Percentiles rank a stretch among this genome's conserved stretches.
Evolutionary conservation across 1,140 invertebrate species (phyloP).

Genomic region (Achatina immaculata): DNA sequence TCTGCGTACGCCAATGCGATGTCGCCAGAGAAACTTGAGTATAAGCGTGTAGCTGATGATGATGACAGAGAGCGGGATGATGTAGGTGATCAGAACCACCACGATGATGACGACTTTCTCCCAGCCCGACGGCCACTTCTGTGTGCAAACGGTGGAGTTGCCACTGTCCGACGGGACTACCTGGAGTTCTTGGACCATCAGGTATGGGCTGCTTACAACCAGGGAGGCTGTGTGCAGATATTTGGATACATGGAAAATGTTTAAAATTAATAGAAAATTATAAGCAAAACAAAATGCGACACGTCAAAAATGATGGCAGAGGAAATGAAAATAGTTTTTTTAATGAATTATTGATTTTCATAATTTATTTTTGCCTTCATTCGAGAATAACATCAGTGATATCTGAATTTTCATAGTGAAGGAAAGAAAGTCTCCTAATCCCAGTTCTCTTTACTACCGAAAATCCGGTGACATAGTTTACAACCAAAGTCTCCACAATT

Average conservation of each 20-base stretch:
- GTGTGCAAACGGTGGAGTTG: slow-evolving; percentile 32
- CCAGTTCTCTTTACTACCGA: too few species aligned
- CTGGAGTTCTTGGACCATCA: slow-evolving; percentile 45
- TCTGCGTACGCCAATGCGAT: slow-evolving; percentile 31
- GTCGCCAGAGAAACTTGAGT: slow-evolving; percentile 49
- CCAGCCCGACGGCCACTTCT: slow-evolving; percentile 44
- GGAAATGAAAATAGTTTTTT: too few species aligned
- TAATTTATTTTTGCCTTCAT: too few species aligned
- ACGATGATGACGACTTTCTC: slow-evolving; percentile 49
- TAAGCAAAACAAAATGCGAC: too few species aligned
- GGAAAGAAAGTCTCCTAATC: too few species aligned
- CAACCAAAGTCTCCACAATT: too few species aligned
- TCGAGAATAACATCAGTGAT: too few species aligned
- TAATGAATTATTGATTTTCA: too few species aligned
- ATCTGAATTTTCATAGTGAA: too few species aligned
- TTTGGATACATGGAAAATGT: background rate
- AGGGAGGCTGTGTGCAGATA: slow-evolving; percentile 56
- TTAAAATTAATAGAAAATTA: too few species aligned
- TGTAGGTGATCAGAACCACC: slow-evolving; percentile 59
- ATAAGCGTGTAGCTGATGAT: slow-evolving; percentile 61
- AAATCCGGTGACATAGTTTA: too few species aligned
- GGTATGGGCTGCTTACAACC: slow-evolving; percentile 54
- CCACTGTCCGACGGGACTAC: background rate
- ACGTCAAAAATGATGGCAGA: too few species aligned
- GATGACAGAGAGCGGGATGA: slow-evolving; percentile 60